phyloP scores from a whole-genome alignment of 2,797 vertebrate species.

The Brachyalestes nurse region DNA sequence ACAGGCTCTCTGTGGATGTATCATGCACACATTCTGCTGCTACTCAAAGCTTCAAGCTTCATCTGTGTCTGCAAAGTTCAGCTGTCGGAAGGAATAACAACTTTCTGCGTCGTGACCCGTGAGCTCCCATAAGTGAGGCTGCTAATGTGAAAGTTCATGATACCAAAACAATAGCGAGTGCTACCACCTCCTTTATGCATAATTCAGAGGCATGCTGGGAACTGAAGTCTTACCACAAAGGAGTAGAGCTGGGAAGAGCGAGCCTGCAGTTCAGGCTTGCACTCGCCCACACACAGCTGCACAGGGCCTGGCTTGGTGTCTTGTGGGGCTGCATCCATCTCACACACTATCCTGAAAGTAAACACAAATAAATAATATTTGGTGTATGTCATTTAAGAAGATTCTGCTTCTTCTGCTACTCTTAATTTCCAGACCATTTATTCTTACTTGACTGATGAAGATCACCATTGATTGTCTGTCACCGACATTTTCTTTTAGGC shows the following conservation, averaged over 20 bases:
- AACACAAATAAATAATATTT: conserved; percentile 47
- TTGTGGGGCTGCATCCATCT: conserved; percentile 86
- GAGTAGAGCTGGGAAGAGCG: conserved; percentile 89
- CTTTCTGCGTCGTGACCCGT: conserved; percentile 19
- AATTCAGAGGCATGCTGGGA: conserved; percentile 43
- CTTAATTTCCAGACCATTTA: too few species aligned
- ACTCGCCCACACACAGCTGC: conserved; percentile 93
- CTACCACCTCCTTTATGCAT: conserved; percentile 25
- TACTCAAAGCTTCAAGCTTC: conserved; percentile 2
- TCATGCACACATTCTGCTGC: conserved; percentile 3
- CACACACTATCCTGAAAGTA: conserved; percentile 90
- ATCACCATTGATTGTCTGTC: conserved; percentile 6
- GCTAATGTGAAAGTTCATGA: conserved; percentile 44
- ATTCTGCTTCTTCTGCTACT: not conserved
- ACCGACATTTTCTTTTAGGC: conserved; percentile 30
- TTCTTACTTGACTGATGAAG: not conserved
- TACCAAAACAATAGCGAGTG: conserved; percentile 41
- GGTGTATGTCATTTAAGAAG: conserved; percentile 26
- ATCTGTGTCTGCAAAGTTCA: conserved; percentile 24
- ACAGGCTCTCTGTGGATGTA: not conserved
- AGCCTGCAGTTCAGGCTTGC: conserved; percentile 91
- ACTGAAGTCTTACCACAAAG: conserved; percentile 87
- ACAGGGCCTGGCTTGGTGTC: conserved; percentile 86
- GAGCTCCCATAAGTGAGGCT: conserved; percentile 34
- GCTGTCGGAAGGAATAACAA: conserved; percentile 32